These are phyloP conservation scores for Teinopalpus imperialis DNA, from an alignment of 2,888 invertebrate species.

Conservation along the genomic window DNA sequence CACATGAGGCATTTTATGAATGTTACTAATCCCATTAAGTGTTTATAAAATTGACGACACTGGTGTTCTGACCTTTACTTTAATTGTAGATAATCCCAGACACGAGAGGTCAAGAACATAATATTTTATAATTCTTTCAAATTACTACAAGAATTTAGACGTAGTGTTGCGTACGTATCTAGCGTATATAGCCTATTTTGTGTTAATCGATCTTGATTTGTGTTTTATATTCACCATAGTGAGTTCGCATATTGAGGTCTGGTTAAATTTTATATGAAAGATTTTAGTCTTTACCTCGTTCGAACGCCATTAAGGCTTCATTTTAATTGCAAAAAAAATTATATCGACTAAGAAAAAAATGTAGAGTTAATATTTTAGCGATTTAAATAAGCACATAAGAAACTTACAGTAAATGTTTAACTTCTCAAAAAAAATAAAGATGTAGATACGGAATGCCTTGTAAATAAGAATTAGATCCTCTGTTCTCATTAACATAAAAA, in stretches of 20 bases:
- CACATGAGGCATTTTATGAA: no score
- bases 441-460: no score
- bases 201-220: conserved; percentile 13
- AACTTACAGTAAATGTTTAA: no score
- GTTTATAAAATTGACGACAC: conserved; percentile 25
- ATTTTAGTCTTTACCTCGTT: background rate
- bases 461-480: no score
- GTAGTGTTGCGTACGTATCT: conserved; percentile 15
- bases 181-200: conserved; percentile 19
- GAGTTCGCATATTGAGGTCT: conserved; percentile 11
- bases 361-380: no score
- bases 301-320: background rate
- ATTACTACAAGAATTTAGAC: conserved; percentile 14
- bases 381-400: no score
- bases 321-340: no score
- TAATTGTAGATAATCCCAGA: conserved; percentile 31
- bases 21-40: background rate
- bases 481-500: no score
- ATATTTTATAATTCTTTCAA: conserved; percentile 15
- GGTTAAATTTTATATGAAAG: background rate
- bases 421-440: no score
- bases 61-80: conserved; percentile 30
- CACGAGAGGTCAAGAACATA: conserved; percentile 31
- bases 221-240: conserved; percentile 16
- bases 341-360: no score